Percentiles rank a stretch among this genome's conserved stretches.
Conservation (phyloP, 1,140 invertebrate species). For the Bathynomus jamesi region DNA sequence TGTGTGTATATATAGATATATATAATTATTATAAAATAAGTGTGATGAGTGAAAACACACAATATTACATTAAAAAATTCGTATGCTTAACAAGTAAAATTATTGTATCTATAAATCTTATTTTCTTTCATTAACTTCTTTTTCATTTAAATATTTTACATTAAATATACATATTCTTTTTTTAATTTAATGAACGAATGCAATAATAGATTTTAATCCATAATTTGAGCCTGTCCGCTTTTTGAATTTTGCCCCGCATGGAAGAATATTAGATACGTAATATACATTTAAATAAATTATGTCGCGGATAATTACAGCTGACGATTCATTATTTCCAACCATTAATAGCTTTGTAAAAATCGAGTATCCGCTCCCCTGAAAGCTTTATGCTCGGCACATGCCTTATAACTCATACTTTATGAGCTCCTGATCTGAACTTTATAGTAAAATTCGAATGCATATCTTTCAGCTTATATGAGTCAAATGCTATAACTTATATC, state of each 20-base stretch:
- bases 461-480: conserved; percentile 1
- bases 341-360: conserved; percentile 1
- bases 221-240: too few species aligned
- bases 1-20: too few species aligned
- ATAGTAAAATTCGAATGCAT: not conserved
- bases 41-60: too few species aligned
- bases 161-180: too few species aligned
- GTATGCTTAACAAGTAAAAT: too few species aligned
- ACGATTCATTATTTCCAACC: not conserved
- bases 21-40: too few species aligned
- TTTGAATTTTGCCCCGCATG: not conserved
- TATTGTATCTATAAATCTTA: too few species aligned
- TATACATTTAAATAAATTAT: not conserved
- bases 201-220: too few species aligned
- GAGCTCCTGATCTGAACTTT: not conserved
- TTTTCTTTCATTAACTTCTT: too few species aligned
- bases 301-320: not conserved
- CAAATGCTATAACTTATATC: conserved; percentile 1
- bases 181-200: too few species aligned
- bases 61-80: too few species aligned
- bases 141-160: too few species aligned
- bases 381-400: not conserved
- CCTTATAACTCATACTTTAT: not conserved
- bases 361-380: not conserved
- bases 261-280: not conserved